Conservation (phyloP, 2,888 invertebrate genomes). For the Cynaeus angustus region DNA sequence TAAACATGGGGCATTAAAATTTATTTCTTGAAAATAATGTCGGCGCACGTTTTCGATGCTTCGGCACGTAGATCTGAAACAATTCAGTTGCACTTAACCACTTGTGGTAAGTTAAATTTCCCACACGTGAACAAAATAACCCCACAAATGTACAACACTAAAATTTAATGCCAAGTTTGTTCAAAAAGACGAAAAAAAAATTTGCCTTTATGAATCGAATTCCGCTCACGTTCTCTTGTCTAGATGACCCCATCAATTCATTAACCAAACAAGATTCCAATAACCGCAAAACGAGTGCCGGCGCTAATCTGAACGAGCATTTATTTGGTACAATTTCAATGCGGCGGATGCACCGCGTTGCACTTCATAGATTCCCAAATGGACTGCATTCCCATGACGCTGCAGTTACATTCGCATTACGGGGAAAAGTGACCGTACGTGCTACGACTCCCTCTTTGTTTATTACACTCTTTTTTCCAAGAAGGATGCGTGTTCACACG, state of each 20-base stretch:
- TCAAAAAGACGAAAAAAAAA: no score
- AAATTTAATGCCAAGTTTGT: no score
- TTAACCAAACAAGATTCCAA: slow-evolving; percentile 46
- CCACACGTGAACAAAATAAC: no score
- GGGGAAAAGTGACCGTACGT: slow-evolving; percentile 18
- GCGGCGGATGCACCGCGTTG: slow-evolving; percentile 55
- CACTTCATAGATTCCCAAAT: slow-evolving; percentile 58
- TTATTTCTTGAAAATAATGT: no score
- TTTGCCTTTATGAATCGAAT: no score
- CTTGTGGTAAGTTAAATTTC: no score
- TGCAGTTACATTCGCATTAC: slow-evolving; percentile 44
- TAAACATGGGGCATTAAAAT: no score
- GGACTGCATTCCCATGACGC: slow-evolving; percentile 61
- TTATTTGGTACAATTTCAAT: slow-evolving; percentile 57
- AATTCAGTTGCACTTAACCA: no score
- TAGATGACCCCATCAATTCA: slow-evolving; percentile 46
- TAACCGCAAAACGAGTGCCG: slow-evolving; percentile 45
- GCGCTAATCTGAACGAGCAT: slow-evolving; percentile 59
- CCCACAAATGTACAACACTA: no score
- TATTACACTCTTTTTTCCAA: slow-evolving; percentile 2
- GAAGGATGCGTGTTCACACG: slow-evolving; percentile 6
- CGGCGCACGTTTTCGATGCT: no score
- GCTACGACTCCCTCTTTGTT: slow-evolving; percentile 7
- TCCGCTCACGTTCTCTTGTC: slow-evolving; percentile 7
- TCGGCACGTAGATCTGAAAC: no score